Conservation (phyloP, 2,797 vertebrate genomes). For the Lutjanus argentimaculatus region DNA sequence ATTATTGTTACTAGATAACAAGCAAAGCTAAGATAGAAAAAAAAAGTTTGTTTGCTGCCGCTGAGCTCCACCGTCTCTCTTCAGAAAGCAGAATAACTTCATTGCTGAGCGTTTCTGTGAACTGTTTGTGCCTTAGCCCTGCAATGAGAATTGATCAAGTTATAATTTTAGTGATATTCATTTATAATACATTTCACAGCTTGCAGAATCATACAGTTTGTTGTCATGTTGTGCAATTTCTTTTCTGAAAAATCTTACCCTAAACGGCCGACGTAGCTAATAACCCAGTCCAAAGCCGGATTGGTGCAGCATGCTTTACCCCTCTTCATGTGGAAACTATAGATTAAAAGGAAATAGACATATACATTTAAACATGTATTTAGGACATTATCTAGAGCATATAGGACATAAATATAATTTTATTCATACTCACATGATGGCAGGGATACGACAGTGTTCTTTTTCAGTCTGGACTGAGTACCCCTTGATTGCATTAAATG, state of each 20-base stretch:
- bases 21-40: not conserved
- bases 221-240: not conserved
- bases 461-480: constrained; percentile 67
- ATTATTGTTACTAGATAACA: not conserved
- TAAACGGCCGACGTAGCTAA: constrained; percentile 53
- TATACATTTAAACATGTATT: not conserved
- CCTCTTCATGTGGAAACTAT: constrained; percentile 77
- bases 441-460: constrained; percentile 66
- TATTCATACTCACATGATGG: constrained; percentile 79
- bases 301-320: constrained; percentile 77
- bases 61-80: not conserved
- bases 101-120: not conserved
- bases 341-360: constrained; percentile 4
- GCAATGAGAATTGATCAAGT: constrained; percentile 16
- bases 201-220: not conserved
- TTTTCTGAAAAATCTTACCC: constrained; percentile 56
- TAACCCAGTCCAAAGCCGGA: constrained; percentile 77
- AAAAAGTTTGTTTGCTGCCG: not conserved
- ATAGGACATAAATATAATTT: not conserved
- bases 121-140: constrained; percentile 68
- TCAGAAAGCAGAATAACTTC: not conserved
- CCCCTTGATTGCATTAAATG: constrained; percentile 39
- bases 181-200: not conserved
- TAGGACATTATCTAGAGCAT: not conserved
- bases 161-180: not conserved